Base-by-base conservation (phyloP, 2,888 invertebrate species). In the Busseola fusca region DNA sequence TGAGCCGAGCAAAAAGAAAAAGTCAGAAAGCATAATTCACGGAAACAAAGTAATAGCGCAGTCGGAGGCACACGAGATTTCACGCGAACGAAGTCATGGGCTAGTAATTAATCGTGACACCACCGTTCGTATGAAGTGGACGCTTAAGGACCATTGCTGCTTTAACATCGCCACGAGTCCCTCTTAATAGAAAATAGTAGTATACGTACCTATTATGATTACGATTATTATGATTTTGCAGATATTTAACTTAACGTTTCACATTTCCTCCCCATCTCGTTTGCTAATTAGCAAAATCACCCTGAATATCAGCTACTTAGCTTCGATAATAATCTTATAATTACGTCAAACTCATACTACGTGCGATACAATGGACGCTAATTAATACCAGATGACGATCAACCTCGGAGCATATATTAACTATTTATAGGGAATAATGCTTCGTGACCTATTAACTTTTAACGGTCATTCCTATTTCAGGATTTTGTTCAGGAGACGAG, bases 351-450 rank as follows among this genome's bases (percentile, higher is more conserved):
- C 52, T 52, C 58, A 45, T 63, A 12, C 70, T 60, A 64, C 42
- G 37, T 54, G 52, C 76, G 48, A 59, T 63, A 76, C 75, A 69
- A 75, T 80, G 48, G 66, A 54, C 50, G 79, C 65, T 85, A 85
- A 87, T 87, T 85, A 85, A 80, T 69, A 74, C 76, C 86, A 86
- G 80, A 86, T 86, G 86, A 74, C 70, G 76, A 67, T 34, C 57
- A 50, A 40, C 14, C 40, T 40, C 40, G 40, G 40, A 40, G 40
- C 40, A 40, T 40, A 40, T 40, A 40, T 40, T 40, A 14, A 74
- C 67, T 85, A 84, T 84, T 83, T 81, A 84, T 81, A 84, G 77
- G 59, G 25, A 68, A 60, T 62, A 75, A 77, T 67, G 70, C 72
- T 62, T 72, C 84, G 69, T 84, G 84, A 78, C 84, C 85, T 78